Evolutionary conservation across 2,888 invertebrate species (phyloP).

Genomic region (Agrochola macilenta): DNA sequence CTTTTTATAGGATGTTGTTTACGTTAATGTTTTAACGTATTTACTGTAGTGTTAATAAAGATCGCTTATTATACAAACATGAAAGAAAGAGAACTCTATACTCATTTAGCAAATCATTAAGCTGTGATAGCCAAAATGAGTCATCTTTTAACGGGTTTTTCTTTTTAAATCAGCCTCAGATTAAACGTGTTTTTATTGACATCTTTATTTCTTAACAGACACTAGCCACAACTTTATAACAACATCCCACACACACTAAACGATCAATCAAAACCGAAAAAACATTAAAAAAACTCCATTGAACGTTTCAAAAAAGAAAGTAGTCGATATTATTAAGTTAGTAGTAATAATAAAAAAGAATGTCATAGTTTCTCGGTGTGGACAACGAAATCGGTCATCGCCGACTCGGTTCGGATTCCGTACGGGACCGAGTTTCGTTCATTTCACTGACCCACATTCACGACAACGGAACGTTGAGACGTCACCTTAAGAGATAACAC

Average conservation of each 20-base stretch:
- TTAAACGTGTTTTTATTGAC: constrained; percentile 22
- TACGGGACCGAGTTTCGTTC: constrained; percentile 88
- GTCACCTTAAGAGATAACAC: constrained; percentile 67
- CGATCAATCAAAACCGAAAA: constrained; percentile 18
- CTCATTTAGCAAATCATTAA: neutral
- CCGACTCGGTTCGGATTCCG: constrained; percentile 85
- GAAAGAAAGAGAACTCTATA: neutral
- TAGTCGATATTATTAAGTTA: constrained; percentile 60
- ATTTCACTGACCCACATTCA: constrained; percentile 89
- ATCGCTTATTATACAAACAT: neutral
- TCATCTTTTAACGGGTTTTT: neutral
- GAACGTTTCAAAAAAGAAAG: constrained; percentile 64
- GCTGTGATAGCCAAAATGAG: neutral
- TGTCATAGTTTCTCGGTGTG: constrained; percentile 80
- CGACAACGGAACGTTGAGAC: constrained; percentile 73
- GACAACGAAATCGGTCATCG: constrained; percentile 85
- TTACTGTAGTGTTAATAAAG: neutral
- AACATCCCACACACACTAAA: constrained; percentile 22
- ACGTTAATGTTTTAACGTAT: neutral
- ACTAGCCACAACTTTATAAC: neutral
- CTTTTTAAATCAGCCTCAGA: neutral
- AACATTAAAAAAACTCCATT: constrained; percentile 21
- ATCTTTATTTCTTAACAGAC: constrained; percentile 7
- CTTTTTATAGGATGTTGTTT: neutral
- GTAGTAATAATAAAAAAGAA: constrained; percentile 75